Evolutionary conservation across 2,888 invertebrate genomes (phyloP), one percentile per base, ranked within the genome.

Genomic region (Apotomis turbidana): DNA sequence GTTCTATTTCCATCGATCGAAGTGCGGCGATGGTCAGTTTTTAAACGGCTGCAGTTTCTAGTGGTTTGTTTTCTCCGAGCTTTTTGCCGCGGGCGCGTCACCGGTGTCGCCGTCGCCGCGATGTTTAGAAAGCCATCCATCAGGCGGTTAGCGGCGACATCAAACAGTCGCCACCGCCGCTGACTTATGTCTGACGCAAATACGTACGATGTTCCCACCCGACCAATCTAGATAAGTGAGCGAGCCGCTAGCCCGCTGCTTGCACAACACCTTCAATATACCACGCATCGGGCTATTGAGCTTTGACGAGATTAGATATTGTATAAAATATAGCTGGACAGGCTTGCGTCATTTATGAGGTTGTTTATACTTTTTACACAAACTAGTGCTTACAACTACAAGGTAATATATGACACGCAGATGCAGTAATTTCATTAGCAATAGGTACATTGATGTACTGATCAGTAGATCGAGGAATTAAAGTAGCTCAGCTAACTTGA

Each of bases 101-200:
- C 70, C 57, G 68, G 64, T 51, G 71, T 71, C 80, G 75, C 81
- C 80, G 81, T 83, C 87, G 85, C 83, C 77, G 82, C 84, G 85
- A 84, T 84, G 87, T 89, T 91, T 92, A 92, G 93, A 93, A 93
- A 93, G 93, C 87, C 87, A 93, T 92, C 91, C 83, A 87, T 93
- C 91, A 88, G 82, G 87, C 88, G 87, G 84, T 85, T 81, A 80
- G 80, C 87, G 89, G 88, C 78, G 83, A 91, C 87, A 83, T 90
- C 88, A 91, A 89, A 90, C 85, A 83, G 72, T 76, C 77, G 71
- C 71, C 74, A 76, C 72, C 74, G 73, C 76, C 73, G 74, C 80
- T 85, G 85, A 85, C 81, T 85, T 83, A 85, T 84, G 83, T 82
- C 78, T 77, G 80, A 83, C 80, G 80, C 76, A 82, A 83, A 85